Evolutionary conservation across 92 coral and sea anemone species (phyloP), one percentile per base, ranked within the genome.

Genomic region (Meandrina meandrites): DNA sequence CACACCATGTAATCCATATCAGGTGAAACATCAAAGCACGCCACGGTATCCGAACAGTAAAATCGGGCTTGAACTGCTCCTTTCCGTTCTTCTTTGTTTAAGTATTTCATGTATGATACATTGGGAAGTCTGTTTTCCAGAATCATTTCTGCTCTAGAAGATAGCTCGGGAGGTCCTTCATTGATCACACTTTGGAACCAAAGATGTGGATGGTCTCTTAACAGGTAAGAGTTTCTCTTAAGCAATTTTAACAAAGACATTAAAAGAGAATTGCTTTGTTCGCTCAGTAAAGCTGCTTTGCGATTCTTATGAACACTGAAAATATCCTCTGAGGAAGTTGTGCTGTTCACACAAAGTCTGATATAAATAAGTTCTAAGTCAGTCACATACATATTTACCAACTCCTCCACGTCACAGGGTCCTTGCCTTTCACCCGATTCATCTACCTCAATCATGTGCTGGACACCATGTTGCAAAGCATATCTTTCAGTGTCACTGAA

Each of bases 1-100:
- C 86, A 81, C 16, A 81, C 86, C 78, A 81, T 21, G 31, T 45
- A 68, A 27, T 69, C 66, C 86, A 50, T 10, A 45, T 81, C 77
- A 69, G 86, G 78, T 68, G 86, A 81, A 31, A 81, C 66, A 70
- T 27, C 45, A 6, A 40, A 40, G 6, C 45, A 40, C 6, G 45
- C 45, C 45, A 40, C 45, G 3, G 45, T 40, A 68, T 69, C 67
- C 8, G 86, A 81, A 81, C 86, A 47, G 32, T 81, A 81, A 15
- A 81, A 81, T 28, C 86, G 66, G 28, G 64, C 86, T 34, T 81
- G 62, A 19, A 14, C 48, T 0, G 47, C 66, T 9, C 75, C 50
- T 0, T 27, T 19, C 15, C 40, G 27, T 16, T 28, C 62, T 27
- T 51, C 32, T 3, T 69, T 21, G 45, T 40, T 40, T 40, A 40